Percentiles rank a stretch among this genome's conserved stretches.
phyloP scores from a whole-genome alignment of 53 echinoderm and acorn worm genomes.

The Pentamera pediparva region DNA sequence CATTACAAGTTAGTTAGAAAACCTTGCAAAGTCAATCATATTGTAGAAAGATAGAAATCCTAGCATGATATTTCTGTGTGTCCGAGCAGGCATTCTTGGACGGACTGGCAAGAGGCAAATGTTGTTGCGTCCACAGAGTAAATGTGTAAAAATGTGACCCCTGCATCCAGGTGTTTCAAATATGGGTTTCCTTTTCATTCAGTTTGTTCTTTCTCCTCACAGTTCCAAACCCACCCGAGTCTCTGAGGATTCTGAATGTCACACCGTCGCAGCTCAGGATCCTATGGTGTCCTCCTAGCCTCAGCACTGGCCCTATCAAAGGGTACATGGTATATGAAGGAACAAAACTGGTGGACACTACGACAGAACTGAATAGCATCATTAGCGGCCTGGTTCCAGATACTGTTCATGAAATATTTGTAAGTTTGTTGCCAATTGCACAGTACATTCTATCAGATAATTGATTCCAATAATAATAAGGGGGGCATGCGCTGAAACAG shows the following conservation, averaged over 20 bases:
- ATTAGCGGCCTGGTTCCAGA: slow-evolving; percentile 69
- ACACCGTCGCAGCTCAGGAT: slow-evolving; percentile 79
- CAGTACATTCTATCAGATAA: no score
- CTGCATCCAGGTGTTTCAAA: no score
- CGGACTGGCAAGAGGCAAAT: background rate
- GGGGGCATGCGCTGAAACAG: slow-evolving; percentile 66
- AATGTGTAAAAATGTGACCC: background rate
- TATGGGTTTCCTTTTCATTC: no score
- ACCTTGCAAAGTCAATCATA: no score
- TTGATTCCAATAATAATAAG: no score
- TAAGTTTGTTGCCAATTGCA: slow-evolving; percentile 49
- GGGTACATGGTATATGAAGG: slow-evolving; percentile 84
- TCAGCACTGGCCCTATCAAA: slow-evolving; percentile 72
- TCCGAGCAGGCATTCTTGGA: background rate
- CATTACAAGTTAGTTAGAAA: no score
- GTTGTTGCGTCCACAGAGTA: background rate
- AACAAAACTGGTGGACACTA: slow-evolving; percentile 79
- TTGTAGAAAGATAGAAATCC: no score
- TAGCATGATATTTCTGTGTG: no score
- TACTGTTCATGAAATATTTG: slow-evolving; percentile 72
- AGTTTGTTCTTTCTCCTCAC: background rate
- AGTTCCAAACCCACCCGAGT: slow-evolving; percentile 76
- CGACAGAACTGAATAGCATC: slow-evolving; percentile 69
- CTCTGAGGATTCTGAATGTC: slow-evolving; percentile 54
- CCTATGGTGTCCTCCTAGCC: slow-evolving; percentile 74